Base-by-base conservation (phyloP, 2,113 vertebrate genomes). In the Holacanthus passer region DNA sequence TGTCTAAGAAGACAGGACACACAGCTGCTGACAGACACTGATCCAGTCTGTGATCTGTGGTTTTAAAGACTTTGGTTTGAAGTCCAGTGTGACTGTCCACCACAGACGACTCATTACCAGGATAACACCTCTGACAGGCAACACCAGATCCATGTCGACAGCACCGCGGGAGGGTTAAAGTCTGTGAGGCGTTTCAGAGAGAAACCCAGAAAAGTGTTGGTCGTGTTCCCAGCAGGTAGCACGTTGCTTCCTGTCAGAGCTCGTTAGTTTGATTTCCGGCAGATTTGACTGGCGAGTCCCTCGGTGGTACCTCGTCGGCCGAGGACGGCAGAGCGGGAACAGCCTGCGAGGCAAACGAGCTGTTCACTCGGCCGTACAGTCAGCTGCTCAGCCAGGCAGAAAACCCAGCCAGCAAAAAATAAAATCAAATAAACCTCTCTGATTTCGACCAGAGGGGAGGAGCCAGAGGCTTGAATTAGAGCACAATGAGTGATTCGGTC, bases 171-270 rank as follows among this genome's bases (percentile, higher is more conserved):
- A 27, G 24, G 47, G 79, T 76, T 37, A 29, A 72, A 68, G 70
- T 77, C 76, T 82, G 59, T 39, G 64, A 88, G 79, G 81, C 66
- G 4, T 78, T 87, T 77, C 50, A 55, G 12, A 7, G 65, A 79
- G 63, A 83, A 86, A 53, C 48, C 67, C 43, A n/a, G 66, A 27
- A 81, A 84, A 77, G 71, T 14, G 70, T n/a, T 41, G 73, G 78
- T 70, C 70, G 22, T 66, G 75, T 81, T 89, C 82, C 77, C 79
- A 84, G 86, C 91, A 90, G 86, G 88, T 91, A 84, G 79, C 80
- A 77, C 50, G 50, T 75, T 70, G 87, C 79, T 81, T 82, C 87
- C 89, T 90, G 90, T 91, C 90, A 89, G 79, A 82, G 48, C 73
- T 74, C 9, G 75, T 94, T 89, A 89, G 84, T 83, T 79, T 87